Conservation (phyloP, 2,797 vertebrate species). For the Brachyalestes nurse region DNA sequence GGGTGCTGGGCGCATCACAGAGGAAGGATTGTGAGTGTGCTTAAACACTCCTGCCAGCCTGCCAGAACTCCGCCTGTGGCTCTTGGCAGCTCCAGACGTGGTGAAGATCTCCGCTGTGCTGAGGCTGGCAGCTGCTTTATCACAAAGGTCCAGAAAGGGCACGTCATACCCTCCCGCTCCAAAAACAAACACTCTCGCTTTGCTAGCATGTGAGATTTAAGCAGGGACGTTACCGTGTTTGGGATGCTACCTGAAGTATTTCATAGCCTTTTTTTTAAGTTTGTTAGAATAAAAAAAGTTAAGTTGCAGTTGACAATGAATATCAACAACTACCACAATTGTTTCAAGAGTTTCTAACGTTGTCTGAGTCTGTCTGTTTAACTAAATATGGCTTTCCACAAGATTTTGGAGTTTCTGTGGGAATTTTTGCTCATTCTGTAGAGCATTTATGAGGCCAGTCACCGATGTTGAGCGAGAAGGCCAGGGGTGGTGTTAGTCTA, state of each 20-base stretch:
- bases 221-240: slow-evolving; percentile 20
- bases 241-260: neutral
- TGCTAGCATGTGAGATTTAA: slow-evolving; percentile 11
- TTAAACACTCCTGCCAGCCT: slow-evolving; percentile 66
- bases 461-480: no score
- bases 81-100: slow-evolving; percentile 73
- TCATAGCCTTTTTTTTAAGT: slow-evolving; percentile 22
- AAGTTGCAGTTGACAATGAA: neutral
- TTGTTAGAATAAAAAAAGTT: slow-evolving; percentile 2
- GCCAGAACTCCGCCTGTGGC: slow-evolving; percentile 70
- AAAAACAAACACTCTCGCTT: slow-evolving; percentile 47
- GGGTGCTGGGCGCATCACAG: slow-evolving; percentile 68
- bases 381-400: no score
- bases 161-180: slow-evolving; percentile 42
- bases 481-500: no score
- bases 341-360: no score
- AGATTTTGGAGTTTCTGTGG: no score
- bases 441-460: no score
- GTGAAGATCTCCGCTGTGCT: slow-evolving; percentile 66
- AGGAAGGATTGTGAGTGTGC: slow-evolving; percentile 72
- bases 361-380: no score
- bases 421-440: no score
- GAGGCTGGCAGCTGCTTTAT: slow-evolving; percentile 74
- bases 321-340: no score
- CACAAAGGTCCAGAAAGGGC: slow-evolving; percentile 68